Base-by-base conservation (phyloP, 2,113 vertebrate genomes). In the Caloenas nicobarica region DNA sequence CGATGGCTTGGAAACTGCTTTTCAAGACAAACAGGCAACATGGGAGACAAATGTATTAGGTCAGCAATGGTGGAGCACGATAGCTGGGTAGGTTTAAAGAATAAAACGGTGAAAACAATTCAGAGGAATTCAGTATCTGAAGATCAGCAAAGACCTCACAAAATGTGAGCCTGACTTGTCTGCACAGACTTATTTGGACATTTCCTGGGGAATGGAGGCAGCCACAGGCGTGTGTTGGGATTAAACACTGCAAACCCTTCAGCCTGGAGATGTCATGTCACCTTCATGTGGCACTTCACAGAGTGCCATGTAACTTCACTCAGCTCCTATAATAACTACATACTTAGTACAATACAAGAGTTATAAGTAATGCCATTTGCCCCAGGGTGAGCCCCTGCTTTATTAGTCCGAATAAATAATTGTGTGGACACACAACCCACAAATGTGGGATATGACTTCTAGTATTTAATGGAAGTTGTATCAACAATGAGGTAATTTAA, bases 241-340 rank as follows among this genome's bases (percentile, higher is more conserved):
- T 72, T 17, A 44, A 33, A 38, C 10, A 8, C 72, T 29, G 29
- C 2, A 4, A 34, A 73, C 3, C 2, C 62, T 40, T 12, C 34
- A 69, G 65, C 48, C n/a, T 7, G 46, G 64, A n/a, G 50, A 58
- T 12, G 24, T 38, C 17, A 29, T 34, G 33, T 50, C 48, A 50
- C 48, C 48, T 50, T 50, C 10, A 24, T 50, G 48, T 24, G 23
- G 48, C 48, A 50, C 48, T 24, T 24, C 21, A 50, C 48, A 50
- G 48, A 46, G 44, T 46, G 44, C 44, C 44, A 9, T 19, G 44
- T 19, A 19, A 46, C 44, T 46, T 19, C 48, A 21, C 56, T 50
- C 51, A 0, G 40, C 51, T 24, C 0, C 56, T 42, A 22, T 4
- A 69, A 6, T 16, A 46, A 17, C 56, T 3, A 31, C 46, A 0